These are phyloP conservation scores for Cataglyphis cursor DNA, from an alignment of 2,888 invertebrate species.

Conservation along the genomic window DNA sequence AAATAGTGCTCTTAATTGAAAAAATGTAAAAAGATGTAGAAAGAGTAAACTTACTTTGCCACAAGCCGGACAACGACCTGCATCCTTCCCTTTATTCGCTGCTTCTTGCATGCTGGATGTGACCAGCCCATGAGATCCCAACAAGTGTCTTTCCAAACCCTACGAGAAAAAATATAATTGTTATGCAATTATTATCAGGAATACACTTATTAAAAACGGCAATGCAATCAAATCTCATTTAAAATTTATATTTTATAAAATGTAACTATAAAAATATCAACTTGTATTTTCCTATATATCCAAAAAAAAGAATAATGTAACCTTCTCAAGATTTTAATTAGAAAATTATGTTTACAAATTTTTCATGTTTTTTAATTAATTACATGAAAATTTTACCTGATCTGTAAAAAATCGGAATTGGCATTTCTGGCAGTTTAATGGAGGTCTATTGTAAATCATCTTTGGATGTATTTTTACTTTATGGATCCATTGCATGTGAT, in stretches of 20 bases:
- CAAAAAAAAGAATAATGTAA: not conserved
- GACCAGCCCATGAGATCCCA: conserved; percentile 97
- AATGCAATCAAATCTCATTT: not conserved
- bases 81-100: conserved; percentile 97
- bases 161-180: conserved; percentile 82
- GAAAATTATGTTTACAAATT: not conserved
- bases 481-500: conserved; percentile 99
- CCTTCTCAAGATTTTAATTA: not conserved
- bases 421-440: conserved; percentile 98
- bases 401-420: conserved; percentile 99
- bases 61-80: conserved; percentile 97
- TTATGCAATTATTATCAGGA: not conserved
- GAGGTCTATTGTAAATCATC: conserved; percentile 98
- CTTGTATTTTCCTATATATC: not conserved
- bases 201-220: not conserved
- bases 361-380: not conserved
- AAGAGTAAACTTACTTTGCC: conserved; percentile 91
- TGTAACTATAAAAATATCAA: not conserved
- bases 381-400: conserved; percentile 82
- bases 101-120: conserved; percentile 98
- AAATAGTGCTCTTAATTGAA: not conserved
- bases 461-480: conserved; percentile 98
- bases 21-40: not conserved
- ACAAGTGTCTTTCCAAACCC: conserved; percentile 97
- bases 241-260: conserved; percentile 7